Percentiles rank a stretch among this genome's conserved stretches.
These are phyloP conservation scores for Deroplatys truncata DNA, from an alignment of 2,888 invertebrate species.

Conservation along the genomic window DNA sequence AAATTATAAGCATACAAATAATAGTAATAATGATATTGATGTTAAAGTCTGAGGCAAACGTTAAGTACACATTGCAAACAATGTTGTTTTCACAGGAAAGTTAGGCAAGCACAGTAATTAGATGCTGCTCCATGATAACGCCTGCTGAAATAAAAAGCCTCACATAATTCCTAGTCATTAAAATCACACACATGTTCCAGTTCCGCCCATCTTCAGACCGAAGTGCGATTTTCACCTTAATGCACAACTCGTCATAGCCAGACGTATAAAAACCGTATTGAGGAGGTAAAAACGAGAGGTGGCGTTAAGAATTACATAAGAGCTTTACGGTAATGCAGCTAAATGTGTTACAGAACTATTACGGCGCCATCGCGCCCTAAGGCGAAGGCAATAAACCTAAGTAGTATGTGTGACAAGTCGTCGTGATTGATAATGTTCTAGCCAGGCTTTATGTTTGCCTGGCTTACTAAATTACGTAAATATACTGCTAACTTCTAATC, in stretches of 20 bases:
- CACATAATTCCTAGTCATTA: background rate
- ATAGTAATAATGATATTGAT: too few relatives aligned
- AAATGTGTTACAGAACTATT: background rate
- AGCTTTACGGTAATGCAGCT: background rate
- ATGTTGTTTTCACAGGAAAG: background rate
- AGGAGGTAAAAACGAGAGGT: too few relatives aligned
- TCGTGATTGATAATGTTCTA: too few relatives aligned
- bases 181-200: background rate
- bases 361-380: background rate
- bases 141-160: background rate
- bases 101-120: background rate
- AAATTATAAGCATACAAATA: too few relatives aligned
- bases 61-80: background rate
- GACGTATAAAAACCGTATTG: background rate
- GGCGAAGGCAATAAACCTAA: background rate
- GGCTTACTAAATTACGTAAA: too few relatives aligned
- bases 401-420: background rate
- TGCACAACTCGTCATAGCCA: background rate
- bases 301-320: background rate
- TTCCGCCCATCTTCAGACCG: background rate
- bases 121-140: background rate
- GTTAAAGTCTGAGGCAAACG: too few relatives aligned
- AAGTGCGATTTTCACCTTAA: background rate
- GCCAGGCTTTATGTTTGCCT: too few relatives aligned
- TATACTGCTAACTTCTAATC: too few relatives aligned